Evolutionary conservation across 2,888 invertebrate species (phyloP).

Genomic region (Acanthoscelides obtectus): DNA sequence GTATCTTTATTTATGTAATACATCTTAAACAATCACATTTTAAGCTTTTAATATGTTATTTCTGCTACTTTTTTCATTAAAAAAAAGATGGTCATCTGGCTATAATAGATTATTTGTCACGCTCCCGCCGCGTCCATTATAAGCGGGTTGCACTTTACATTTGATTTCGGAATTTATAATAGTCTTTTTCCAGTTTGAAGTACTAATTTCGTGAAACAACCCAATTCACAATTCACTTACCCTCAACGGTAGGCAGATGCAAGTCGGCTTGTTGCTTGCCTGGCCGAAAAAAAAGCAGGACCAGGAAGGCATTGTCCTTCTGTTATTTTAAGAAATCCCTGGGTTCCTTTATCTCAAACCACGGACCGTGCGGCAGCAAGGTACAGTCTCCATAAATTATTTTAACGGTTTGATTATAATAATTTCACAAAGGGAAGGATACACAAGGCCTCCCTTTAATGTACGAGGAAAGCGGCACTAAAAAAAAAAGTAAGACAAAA

Average conservation of each 20-base stretch:
- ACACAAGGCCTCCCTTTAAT: conserved; percentile 4
- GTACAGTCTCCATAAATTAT: conserved; percentile 1
- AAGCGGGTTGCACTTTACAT: no score
- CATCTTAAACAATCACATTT: no score
- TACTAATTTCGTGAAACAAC: background rate
- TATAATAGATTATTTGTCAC: no score
- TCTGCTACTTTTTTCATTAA: no score
- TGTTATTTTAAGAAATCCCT: background rate
- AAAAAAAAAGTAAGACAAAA: background rate
- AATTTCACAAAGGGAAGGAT: conserved; percentile 6
- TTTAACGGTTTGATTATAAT: conserved; percentile 11
- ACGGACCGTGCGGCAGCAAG: background rate
- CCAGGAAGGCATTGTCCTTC: background rate
- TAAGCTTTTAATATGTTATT: no score
- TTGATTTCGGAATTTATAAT: no score
- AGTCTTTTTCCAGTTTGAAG: background rate
- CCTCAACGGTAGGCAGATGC: background rate
- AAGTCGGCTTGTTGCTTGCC: background rate
- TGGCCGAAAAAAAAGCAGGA: background rate
- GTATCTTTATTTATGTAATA: no score
- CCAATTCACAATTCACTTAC: background rate
- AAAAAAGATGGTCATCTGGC: no score
- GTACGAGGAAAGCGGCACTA: background rate
- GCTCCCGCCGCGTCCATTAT: no score
- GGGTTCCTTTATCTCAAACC: background rate